Conservation (phyloP, 2,113 vertebrate genomes). For the Neoarius graeffei region DNA sequence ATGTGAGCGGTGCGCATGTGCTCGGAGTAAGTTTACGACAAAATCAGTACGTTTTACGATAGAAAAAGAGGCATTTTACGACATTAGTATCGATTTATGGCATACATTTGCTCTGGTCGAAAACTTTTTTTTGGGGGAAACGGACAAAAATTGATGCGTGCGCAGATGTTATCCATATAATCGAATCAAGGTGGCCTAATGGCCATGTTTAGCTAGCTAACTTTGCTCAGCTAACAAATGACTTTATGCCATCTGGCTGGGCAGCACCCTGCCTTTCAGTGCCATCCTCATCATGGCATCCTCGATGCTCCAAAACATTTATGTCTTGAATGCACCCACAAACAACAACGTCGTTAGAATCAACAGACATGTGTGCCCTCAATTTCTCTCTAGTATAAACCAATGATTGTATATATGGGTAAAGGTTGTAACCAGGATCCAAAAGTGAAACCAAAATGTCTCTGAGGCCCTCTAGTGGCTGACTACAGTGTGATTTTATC, state of each 20-base stretch:
- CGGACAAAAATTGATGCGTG: too few relatives aligned
- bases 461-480: neutral
- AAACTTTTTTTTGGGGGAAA: too few relatives aligned
- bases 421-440: neutral
- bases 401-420: neutral
- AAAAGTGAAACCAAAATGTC: neutral
- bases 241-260: neutral
- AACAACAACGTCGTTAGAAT: neutral
- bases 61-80: too few relatives aligned
- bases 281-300: neutral
- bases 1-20: too few relatives aligned
- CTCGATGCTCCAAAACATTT: neutral
- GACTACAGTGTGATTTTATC: neutral
- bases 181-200: too few relatives aligned
- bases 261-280: neutral
- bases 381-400: neutral
- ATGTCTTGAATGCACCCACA: neutral
- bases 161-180: too few relatives aligned
- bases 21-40: too few relatives aligned
- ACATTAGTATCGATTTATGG: too few relatives aligned
- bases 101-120: too few relatives aligned
- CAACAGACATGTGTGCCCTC: neutral
- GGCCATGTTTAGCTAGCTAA: too few relatives aligned
- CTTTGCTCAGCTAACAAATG: neutral
- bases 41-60: too few relatives aligned